A percentile compares a stretch with the other conserved stretches of the same genome.
These are phyloP conservation scores for Cheumatopsyche charites DNA, from an alignment of 1,140 invertebrate genomes.

Conservation along the genomic window DNA sequence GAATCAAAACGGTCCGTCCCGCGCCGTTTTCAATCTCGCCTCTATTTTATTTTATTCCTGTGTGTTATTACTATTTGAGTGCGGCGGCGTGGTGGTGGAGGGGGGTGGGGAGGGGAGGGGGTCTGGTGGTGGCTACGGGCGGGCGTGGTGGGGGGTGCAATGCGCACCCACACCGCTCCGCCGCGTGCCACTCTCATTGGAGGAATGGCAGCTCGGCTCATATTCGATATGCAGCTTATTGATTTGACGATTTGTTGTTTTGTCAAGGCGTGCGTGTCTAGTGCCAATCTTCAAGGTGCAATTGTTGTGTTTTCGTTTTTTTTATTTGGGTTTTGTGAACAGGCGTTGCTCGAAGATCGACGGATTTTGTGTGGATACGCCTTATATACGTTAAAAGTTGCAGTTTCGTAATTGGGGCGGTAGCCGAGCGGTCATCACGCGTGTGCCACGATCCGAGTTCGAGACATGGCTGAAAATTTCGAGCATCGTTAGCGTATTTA, in stretches of 20 bases:
- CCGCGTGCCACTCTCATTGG: constrained; percentile 38
- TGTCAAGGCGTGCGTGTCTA: no score
- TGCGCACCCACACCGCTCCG: not conserved
- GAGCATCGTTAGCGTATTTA: no score
- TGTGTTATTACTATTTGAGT: constrained; percentile 48
- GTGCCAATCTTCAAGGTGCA: no score
- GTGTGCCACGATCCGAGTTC: no score
- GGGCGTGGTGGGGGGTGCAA: not conserved
- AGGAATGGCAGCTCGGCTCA: constrained; percentile 37
- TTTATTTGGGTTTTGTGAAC: no score
- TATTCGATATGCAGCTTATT: constrained; percentile 40
- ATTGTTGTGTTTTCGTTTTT: no score
- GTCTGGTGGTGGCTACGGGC: not conserved
- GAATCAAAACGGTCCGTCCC: constrained; percentile 38
- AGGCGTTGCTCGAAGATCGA: no score
- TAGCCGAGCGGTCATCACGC: no score
- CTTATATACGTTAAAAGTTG: no score
- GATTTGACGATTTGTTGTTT: constrained; percentile 45
- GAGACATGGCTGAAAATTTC: no score
- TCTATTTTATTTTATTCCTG: constrained; percentile 47
- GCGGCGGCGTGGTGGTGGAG: constrained; percentile 27
- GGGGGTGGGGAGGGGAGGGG: constrained; percentile 16
- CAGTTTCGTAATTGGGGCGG: no score
- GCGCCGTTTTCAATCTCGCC: constrained; percentile 44
- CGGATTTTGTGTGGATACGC: no score